These are phyloP conservation scores for Ennomos fuscantarius DNA, from an alignment of 2,888 invertebrate species.

Conservation along the genomic window DNA sequence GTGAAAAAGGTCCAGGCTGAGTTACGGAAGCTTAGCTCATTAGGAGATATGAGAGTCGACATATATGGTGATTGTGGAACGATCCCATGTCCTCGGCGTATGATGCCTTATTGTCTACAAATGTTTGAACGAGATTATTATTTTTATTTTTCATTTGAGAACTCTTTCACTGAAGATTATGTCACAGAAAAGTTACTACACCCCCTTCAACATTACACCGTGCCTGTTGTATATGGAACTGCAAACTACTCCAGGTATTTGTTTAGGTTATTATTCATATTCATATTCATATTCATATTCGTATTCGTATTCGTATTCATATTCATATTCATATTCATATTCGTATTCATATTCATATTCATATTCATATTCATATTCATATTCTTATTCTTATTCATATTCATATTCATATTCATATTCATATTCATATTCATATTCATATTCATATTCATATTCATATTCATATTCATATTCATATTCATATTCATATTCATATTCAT, in stretches of 20 bases:
- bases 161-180: slow-evolving; percentile 63
- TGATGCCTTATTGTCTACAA: slow-evolving; percentile 48
- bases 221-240: slow-evolving; percentile 68
- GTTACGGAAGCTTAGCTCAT: slow-evolving; percentile 31
- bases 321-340: no score
- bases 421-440: no score
- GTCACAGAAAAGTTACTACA: slow-evolving; percentile 68
- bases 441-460: no score
- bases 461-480: no score
- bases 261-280: no score
- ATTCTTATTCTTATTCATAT: no score
- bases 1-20: slow-evolving; percentile 38
- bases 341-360: no score
- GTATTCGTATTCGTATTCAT: no score
- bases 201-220: slow-evolving; percentile 54
- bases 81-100: slow-evolving; percentile 43
- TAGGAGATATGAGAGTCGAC: slow-evolving; percentile 45
- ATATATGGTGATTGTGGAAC: slow-evolving; percentile 60
- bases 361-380: no score
- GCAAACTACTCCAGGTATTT: slow-evolving; percentile 67
- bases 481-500: no score
- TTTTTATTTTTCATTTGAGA: slow-evolving; percentile 69
- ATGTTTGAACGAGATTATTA: slow-evolving; percentile 57
- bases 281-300: no score
- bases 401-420: no score